phyloP scores from a whole-genome alignment of 2,888 invertebrate genomes.

The Macaria liturata region DNA sequence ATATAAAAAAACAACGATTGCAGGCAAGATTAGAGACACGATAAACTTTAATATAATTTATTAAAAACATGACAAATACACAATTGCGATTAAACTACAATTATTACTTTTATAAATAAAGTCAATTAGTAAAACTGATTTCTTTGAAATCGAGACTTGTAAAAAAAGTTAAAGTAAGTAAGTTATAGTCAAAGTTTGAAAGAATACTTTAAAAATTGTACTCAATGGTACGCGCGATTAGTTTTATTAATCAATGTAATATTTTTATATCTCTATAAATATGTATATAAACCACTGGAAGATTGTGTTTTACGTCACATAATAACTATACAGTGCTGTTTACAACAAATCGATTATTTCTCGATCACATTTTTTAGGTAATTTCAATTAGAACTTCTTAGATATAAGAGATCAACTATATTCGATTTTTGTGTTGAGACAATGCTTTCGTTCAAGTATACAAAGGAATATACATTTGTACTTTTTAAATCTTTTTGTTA shows the following conservation, averaged over 20 bases:
- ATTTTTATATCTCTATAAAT: slow-evolving; percentile 41
- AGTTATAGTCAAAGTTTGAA: slow-evolving; percentile 54
- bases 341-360: slow-evolving; percentile 39
- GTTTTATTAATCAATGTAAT: slow-evolving; percentile 36
- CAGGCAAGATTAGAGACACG: slow-evolving; percentile 71
- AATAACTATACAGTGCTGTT: slow-evolving; percentile 33
- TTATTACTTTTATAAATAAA: slow-evolving; percentile 37
- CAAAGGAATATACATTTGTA: too few relatives aligned
- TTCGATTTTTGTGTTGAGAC: slow-evolving; percentile 1
- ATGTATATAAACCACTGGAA: slow-evolving; percentile 49
- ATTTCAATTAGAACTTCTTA: slow-evolving; percentile 28
- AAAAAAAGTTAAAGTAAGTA: too few relatives aligned
- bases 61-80: slow-evolving; percentile 43
- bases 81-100: slow-evolving; percentile 42
- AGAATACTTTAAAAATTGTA: slow-evolving; percentile 51
- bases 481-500: slow-evolving; percentile 2
- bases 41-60: slow-evolving; percentile 50
- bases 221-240: slow-evolving; percentile 48
- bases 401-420: slow-evolving; percentile 47
- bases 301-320: slow-evolving; percentile 45
- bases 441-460: neutral
- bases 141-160: slow-evolving; percentile 64
- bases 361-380: slow-evolving; percentile 1
- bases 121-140: slow-evolving; percentile 54
- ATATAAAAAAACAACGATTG: slow-evolving; percentile 43